phyloP scores from a whole-genome alignment of 1,140 invertebrate genomes.

The Euglossa dilemma region DNA sequence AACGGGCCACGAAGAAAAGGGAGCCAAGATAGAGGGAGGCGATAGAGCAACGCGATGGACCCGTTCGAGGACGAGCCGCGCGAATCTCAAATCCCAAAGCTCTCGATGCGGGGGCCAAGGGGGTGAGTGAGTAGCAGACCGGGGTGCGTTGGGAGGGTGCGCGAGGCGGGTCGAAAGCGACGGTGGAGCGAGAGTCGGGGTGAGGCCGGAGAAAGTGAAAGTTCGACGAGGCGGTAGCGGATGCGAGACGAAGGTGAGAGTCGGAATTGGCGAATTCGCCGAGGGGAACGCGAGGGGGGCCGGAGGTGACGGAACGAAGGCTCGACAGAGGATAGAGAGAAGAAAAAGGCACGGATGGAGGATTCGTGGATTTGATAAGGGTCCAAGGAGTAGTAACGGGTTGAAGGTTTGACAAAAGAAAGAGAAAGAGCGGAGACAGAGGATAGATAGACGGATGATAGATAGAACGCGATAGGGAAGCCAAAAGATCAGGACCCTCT shows the following conservation, averaged over 20 bases:
- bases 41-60: slow-evolving; percentile 6
- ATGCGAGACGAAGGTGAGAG: neutral
- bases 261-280: neutral
- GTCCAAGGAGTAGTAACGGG: neutral
- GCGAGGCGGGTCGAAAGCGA: no score
- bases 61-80: neutral
- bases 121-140: neutral
- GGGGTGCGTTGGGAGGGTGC: neutral
- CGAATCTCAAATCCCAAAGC: neutral
- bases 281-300: no score
- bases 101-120: neutral
- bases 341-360: neutral
- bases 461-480: no score
- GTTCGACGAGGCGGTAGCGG: neutral
- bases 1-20: slow-evolving; percentile 31
- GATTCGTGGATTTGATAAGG: slow-evolving; percentile 28
- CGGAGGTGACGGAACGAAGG: neutral
- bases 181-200: neutral
- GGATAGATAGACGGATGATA: neutral
- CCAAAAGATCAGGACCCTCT: no score
- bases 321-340: slow-evolving; percentile 5
- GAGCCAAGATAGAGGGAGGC: slow-evolving; percentile 9
- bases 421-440: neutral
- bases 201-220: neutral
- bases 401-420: slow-evolving; percentile 8